Conservation (phyloP, 92 coral and sea anemone species). For the Siderastrea radians region DNA sequence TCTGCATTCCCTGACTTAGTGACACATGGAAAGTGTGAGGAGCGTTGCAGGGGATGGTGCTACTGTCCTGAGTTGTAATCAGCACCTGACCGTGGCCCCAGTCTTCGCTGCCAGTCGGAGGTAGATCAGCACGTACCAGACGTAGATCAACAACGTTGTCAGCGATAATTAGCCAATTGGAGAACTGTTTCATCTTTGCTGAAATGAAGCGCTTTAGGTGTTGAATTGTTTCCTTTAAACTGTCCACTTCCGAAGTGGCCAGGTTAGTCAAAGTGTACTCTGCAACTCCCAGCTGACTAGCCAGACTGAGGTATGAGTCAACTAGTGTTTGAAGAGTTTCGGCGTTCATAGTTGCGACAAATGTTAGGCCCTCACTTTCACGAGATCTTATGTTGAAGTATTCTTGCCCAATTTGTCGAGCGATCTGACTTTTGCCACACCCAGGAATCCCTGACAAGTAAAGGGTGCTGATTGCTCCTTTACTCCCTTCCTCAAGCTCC, state of each 20-base stretch:
- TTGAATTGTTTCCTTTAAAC: not conserved
- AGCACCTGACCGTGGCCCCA: slow-evolving; percentile 44
- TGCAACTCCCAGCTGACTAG: slow-evolving; percentile 2
- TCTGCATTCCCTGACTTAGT: slow-evolving; percentile 41
- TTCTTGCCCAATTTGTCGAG: slow-evolving; percentile 58
- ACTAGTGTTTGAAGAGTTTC: slow-evolving; percentile 24
- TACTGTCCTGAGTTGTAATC: slow-evolving; percentile 50
- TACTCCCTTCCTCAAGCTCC: slow-evolving; percentile 15
- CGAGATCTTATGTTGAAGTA: not conserved
- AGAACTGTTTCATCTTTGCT: not conserved
- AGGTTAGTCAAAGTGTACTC: not conserved
- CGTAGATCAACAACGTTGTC: slow-evolving; percentile 38
- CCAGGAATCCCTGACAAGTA: slow-evolving; percentile 61
- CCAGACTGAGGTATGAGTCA: slow-evolving; percentile 22
- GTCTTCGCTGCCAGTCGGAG: slow-evolving; percentile 24
- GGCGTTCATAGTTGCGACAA: slow-evolving; percentile 43
- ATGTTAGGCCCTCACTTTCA: not conserved
- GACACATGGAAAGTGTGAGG: not conserved
- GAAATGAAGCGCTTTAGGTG: slow-evolving; percentile 5
- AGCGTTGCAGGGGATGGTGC: slow-evolving; percentile 1
- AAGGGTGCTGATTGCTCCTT: slow-evolving; percentile 17
- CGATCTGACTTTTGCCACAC: slow-evolving; percentile 53
- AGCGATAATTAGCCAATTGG: slow-evolving; percentile 45
- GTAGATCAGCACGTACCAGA: slow-evolving; percentile 11
- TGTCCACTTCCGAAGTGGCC: not conserved